phyloP scores from a whole-genome alignment of 1,140 invertebrate species.

The Scaptomyza graminum region DNA sequence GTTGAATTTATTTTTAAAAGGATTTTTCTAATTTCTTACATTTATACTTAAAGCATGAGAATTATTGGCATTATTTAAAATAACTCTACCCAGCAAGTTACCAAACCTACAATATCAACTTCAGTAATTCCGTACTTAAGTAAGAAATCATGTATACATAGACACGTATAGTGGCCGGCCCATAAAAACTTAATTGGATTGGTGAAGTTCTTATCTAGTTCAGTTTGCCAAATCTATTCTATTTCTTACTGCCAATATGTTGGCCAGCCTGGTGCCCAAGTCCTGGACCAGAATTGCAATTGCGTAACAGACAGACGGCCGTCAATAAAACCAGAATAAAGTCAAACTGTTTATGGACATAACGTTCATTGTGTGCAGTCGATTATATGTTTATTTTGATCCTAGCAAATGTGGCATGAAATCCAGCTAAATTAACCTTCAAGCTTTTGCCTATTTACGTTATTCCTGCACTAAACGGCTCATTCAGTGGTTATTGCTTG shows the following conservation, averaged over 20 bases:
- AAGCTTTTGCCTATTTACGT: slow-evolving; percentile 13
- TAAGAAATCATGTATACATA: slow-evolving; percentile 27
- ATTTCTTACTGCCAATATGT: slow-evolving; percentile 44
- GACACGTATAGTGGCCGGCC: slow-evolving; percentile 14
- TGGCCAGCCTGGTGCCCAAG: slow-evolving; percentile 61
- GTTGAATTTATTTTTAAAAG: too few species aligned
- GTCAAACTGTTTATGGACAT: slow-evolving; percentile 50
- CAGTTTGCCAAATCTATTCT: slow-evolving; percentile 11
- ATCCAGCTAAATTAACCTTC: slow-evolving; percentile 52
- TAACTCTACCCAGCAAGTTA: too few species aligned
- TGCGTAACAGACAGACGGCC: slow-evolving; percentile 33
- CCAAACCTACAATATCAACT: too few species aligned
- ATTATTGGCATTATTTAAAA: too few species aligned
- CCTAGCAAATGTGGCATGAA: slow-evolving; percentile 53
- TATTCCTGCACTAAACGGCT: background rate
- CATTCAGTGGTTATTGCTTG: background rate
- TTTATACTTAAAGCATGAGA: too few species aligned
- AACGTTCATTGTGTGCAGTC: slow-evolving; percentile 44
- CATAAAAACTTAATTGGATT: slow-evolving; percentile 70
- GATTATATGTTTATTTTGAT: slow-evolving; percentile 67
- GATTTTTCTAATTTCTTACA: too few species aligned
- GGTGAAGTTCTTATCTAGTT: slow-evolving; percentile 2
- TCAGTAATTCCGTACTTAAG: background rate
- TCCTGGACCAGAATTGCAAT: slow-evolving; percentile 39
- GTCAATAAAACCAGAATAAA: slow-evolving; percentile 66